Conservation (phyloP, 2,797 vertebrate genomes). For the Sebastes miniatus region DNA sequence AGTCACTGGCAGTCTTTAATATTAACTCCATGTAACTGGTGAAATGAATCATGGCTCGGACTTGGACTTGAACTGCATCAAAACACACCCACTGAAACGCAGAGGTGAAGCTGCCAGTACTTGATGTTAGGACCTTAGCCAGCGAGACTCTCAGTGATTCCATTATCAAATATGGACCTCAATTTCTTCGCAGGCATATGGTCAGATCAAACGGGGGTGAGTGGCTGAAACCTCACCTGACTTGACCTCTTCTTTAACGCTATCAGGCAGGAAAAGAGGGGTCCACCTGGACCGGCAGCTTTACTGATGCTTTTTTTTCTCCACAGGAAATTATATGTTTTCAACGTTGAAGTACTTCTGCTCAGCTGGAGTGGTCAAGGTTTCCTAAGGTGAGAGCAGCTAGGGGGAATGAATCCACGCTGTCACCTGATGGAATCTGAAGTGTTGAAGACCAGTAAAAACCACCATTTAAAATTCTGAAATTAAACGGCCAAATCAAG, state of each 20-base stretch:
- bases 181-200: slow-evolving; percentile 1
- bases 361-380: background rate
- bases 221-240: background rate
- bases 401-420: background rate
- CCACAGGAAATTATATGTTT: background rate
- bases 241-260: background rate
- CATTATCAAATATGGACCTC: slow-evolving; percentile 10
- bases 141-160: background rate
- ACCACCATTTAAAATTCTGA: background rate
- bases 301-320: background rate
- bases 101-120: background rate
- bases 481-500: background rate
- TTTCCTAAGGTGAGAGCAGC: background rate
- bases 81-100: slow-evolving; percentile 10
- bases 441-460: background rate
- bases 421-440: background rate
- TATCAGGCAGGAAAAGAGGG: background rate
- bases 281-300: background rate
- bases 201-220: slow-evolving; percentile 6
- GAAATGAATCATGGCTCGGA: slow-evolving; percentile 6
- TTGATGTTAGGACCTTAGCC: slow-evolving; percentile 6
- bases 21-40: background rate
- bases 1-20: background rate
- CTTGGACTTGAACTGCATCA: background rate
- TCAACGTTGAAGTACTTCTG: background rate